Percentiles rank a stretch among this genome's conserved stretches.
Evolutionary conservation across 64 coral and sea anemone genomes (phyloP).

Genomic region (Anthopleura sola): DNA sequence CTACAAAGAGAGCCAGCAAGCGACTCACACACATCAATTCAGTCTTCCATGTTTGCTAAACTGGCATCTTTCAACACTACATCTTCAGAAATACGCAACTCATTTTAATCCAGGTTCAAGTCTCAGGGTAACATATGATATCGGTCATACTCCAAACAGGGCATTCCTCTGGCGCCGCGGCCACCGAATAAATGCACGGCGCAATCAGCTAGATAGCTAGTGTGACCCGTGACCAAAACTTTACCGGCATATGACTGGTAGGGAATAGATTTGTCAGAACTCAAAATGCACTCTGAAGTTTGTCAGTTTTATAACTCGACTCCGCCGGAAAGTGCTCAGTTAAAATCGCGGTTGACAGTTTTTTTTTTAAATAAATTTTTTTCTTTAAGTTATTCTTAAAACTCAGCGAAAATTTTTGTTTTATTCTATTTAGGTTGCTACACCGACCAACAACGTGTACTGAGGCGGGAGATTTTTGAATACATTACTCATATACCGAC

Average conservation of each 20-base stretch:
- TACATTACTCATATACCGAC: background rate
- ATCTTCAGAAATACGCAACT: background rate
- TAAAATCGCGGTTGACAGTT: no score
- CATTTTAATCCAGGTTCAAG: background rate
- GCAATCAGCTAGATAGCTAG: background rate
- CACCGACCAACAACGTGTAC: background rate
- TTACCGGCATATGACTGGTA: background rate
- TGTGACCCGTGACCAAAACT: background rate
- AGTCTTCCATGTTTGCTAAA: background rate
- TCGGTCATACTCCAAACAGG: conserved; percentile 18
- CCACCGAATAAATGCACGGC: background rate
- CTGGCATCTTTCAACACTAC: background rate
- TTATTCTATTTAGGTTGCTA: background rate
- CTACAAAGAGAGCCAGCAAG: background rate
- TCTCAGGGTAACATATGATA: conserved; percentile 6
- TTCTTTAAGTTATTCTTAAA: background rate
- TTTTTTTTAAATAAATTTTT: no score
- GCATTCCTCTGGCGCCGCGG: conserved; percentile 6
- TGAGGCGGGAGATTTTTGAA: background rate
- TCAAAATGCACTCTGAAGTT: background rate
- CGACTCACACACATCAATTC: background rate
- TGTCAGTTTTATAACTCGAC: background rate
- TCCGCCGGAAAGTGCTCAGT: no score
- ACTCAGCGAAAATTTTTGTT: background rate
- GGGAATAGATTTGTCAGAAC: background rate